Evolutionary conservation across 2,113 vertebrate species (phyloP).

Genomic region (Martes martes): DNA sequence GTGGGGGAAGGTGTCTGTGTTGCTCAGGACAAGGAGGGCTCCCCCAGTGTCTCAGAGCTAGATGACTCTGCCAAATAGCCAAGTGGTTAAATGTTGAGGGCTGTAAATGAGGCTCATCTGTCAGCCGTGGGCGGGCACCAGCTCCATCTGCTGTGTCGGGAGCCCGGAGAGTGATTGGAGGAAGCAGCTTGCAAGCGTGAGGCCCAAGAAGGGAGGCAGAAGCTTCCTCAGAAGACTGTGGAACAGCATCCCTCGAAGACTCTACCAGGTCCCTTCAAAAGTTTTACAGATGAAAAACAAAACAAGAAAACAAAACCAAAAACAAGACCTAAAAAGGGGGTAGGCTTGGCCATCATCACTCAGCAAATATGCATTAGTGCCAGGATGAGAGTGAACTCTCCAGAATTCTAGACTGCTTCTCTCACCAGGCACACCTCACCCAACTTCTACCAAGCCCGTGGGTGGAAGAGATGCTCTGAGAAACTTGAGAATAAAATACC

Average conservation of each 20-base stretch:
- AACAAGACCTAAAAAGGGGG: neutral
- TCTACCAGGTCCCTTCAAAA: neutral
- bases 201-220: neutral
- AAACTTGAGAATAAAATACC: neutral
- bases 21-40: neutral
- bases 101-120: constrained; percentile 57
- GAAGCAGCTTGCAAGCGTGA: neutral
- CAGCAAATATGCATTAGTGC: neutral
- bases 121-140: constrained; percentile 10
- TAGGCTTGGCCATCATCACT: neutral
- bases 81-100: constrained; percentile 42
- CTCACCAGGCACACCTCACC: neutral
- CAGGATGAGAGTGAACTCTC: neutral
- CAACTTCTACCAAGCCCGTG: neutral
- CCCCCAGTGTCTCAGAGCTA: neutral
- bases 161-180: neutral
- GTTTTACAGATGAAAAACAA: neutral
- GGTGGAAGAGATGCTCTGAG: neutral
- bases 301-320: neutral
- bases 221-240: neutral
- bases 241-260: neutral
- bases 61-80: constrained; percentile 24
- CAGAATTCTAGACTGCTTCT: neutral
- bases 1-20: neutral
- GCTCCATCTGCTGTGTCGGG: constrained; percentile 50